A percentile compares a stretch with the other conserved stretches of the same genome.
phyloP scores from a whole-genome alignment of 2,888 invertebrate species.

The Tinea pellionella region DNA sequence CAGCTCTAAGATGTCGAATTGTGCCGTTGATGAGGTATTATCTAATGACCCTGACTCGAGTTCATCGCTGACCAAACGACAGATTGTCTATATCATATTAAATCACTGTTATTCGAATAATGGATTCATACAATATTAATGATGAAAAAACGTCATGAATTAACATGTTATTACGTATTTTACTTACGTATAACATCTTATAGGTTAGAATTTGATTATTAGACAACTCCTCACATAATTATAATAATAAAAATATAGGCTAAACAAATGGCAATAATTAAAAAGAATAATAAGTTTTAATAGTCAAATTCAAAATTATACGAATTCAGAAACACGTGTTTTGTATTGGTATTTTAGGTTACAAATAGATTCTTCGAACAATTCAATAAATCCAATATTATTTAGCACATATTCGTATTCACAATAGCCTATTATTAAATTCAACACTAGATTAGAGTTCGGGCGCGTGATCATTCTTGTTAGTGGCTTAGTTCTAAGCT shows the following conservation, averaged over 20 bases:
- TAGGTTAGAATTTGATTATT: not conserved
- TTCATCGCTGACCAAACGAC: constrained; percentile 13
- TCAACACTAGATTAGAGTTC: not conserved
- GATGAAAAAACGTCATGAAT: constrained; percentile 6
- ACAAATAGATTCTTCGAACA: not conserved
- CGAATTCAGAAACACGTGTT: not conserved
- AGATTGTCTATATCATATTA: constrained; percentile 11
- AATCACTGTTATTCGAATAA: constrained; percentile 8
- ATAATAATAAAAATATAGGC: no score
- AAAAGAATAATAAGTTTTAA: no score
- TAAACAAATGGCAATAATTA: no score
- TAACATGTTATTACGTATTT: not conserved
- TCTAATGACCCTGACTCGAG: constrained; percentile 10
- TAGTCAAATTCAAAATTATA: no score
- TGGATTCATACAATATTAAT: not conserved
- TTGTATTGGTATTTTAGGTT: no score
- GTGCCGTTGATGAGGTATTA: constrained; percentile 2
- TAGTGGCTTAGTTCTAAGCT: not conserved
- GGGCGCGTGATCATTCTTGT: not conserved
- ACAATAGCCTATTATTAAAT: not conserved
- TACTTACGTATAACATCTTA: not conserved
- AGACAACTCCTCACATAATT: no score
- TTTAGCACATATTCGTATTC: no score
- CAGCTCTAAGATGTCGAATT: not conserved
- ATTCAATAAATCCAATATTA: not conserved